Conservation (phyloP, 2,113 vertebrate species). For the Leucoraja erinaceus region DNA sequence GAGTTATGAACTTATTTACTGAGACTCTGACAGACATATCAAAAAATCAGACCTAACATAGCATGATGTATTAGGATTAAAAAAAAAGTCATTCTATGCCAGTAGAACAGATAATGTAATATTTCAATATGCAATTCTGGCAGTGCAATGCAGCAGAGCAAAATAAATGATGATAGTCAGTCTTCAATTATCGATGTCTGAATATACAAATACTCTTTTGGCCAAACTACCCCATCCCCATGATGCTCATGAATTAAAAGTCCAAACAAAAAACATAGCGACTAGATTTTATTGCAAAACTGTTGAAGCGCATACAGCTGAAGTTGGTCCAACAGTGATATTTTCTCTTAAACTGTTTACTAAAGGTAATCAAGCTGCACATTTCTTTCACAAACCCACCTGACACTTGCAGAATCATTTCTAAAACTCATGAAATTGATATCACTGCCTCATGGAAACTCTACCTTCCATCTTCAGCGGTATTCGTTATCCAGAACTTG, state of each 20-base stretch:
- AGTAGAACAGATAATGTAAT: not conserved
- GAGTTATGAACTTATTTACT: not conserved
- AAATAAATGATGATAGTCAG: not conserved
- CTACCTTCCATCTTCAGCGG: not conserved
- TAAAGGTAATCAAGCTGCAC: not conserved
- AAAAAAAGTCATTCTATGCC: not conserved
- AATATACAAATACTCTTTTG: not conserved
- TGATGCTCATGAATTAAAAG: not conserved
- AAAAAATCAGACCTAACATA: conserved; percentile 19
- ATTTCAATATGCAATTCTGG: conserved; percentile 13
- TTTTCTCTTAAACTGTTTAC: not conserved
- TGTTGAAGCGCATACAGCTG: not conserved
- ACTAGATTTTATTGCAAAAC: not conserved
- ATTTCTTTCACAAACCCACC: not conserved
- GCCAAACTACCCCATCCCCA: not conserved
- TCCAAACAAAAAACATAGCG: not conserved
- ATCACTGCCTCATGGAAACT: not conserved
- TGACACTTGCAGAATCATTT: not conserved
- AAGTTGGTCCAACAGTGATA: not conserved
- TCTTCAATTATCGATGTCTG: not conserved
- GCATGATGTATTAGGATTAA: not conserved
- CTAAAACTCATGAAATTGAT: not conserved
- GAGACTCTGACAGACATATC: not conserved
- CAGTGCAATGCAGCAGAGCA: not conserved
- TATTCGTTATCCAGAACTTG: not conserved